phyloP scores from a whole-genome alignment of 2,888 invertebrate species.

The Dryomyza anilis region DNA sequence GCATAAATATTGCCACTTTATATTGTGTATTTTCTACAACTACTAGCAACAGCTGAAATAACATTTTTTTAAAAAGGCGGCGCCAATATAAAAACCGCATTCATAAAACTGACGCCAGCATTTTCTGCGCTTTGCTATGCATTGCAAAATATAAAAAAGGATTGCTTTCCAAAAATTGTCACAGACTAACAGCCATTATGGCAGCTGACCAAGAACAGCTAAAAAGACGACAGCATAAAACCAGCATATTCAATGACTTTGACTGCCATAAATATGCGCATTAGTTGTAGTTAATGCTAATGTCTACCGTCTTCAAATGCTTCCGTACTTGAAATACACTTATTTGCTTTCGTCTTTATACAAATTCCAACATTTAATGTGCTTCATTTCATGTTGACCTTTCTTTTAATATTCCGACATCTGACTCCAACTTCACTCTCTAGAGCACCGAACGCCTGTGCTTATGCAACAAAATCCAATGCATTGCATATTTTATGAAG shows the following conservation, averaged over 20 bases:
- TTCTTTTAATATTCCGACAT: neutral
- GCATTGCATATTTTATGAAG: slow-evolving; percentile 19
- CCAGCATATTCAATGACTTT: no score
- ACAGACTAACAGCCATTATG: no score
- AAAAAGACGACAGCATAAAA: no score
- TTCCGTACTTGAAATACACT: neutral
- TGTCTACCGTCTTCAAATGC: no score
- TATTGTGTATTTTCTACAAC: neutral
- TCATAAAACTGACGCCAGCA: neutral
- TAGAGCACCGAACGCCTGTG: no score
- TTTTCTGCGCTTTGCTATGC: neutral
- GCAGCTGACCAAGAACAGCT: neutral
- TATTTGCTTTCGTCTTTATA: neutral
- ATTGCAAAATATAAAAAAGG: no score
- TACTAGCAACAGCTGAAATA: neutral
- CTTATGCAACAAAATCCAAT: neutral
- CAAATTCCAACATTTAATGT: neutral
- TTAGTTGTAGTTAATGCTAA: no score
- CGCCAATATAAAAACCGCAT: neutral
- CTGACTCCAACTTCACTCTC: neutral
- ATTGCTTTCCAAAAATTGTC: no score
- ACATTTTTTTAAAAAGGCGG: neutral
- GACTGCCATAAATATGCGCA: no score
- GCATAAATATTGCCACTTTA: no score
- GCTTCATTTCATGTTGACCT: neutral